Conservation (phyloP, 1,140 invertebrate species). For the Drosophila kohkoa region DNA sequence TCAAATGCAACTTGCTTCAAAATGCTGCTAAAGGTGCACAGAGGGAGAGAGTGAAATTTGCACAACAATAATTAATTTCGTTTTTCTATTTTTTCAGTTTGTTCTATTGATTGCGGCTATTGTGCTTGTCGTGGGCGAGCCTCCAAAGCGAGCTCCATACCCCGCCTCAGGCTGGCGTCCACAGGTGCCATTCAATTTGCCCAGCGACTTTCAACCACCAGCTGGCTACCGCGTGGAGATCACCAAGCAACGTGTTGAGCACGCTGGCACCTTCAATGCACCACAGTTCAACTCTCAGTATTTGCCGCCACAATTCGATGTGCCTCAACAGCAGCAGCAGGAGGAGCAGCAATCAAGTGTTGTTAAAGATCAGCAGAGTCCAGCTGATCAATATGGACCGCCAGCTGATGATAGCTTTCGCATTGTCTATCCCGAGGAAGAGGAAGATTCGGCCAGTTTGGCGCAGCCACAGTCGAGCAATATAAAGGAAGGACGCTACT, state of each 20-base stretch:
- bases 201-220: constrained; percentile 40
- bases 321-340: constrained; percentile 18
- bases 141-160: constrained; percentile 55
- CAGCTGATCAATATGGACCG: constrained; percentile 57
- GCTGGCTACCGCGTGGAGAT: constrained; percentile 57
- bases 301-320: constrained; percentile 27
- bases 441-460: constrained; percentile 31
- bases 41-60: background rate
- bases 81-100: constrained; percentile 23
- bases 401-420: constrained; percentile 51
- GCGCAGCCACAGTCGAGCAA: constrained; percentile 2
- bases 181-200: constrained; percentile 64
- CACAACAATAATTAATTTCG: background rate
- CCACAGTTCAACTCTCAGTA: constrained; percentile 18
- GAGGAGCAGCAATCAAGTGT: background rate
- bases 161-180: constrained; percentile 74
- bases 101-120: background rate
- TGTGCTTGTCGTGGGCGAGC: constrained; percentile 11
- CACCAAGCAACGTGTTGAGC: constrained; percentile 61
- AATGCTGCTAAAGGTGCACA: constrained; percentile 64
- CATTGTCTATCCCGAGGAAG: constrained; percentile 69
- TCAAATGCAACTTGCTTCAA: constrained; percentile 36
- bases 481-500: constrained; percentile 71
- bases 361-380: constrained; percentile 6
- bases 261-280: constrained; percentile 42